Evolutionary conservation across 2,797 vertebrate genomes (phyloP), one percentile per base, ranked within the genome.

Genomic region (Poecilia gillii): DNA sequence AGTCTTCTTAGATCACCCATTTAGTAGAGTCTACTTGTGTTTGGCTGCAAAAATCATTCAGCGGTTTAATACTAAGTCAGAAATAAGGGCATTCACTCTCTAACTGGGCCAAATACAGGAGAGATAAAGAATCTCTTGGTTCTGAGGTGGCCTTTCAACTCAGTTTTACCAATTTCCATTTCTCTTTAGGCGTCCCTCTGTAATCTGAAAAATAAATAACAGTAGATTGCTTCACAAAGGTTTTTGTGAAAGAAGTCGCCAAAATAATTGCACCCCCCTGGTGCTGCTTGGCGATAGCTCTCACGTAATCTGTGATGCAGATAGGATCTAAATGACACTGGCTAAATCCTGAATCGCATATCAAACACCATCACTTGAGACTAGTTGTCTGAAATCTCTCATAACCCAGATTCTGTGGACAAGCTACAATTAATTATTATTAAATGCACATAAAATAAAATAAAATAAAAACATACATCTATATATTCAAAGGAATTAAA

Each of bases 211-310:
- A 89, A 81, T 88, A 86, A 90, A 90, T 88, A 86, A 47, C 85
- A 53, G 41, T 51, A 86, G 85, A 86, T 84, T 87, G 75, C 83
- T 75, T 77, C 84, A 84, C 59, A 78, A 85, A 76, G 47, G 77
- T 75, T 83, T 64, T 33, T 25, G 66, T 81, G 90, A 87, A 86
- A 85, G 66, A 87, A 87, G 83, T 75, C 75, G 70, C 72, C 91
- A 90, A 90, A 82, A 86, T 89, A 93, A 94, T 88, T 89, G 89
- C 89, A 88, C 90, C 91, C 92, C 86, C 86, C 92, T 94, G 90
- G 94, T 94, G 93, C 92, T 88, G 78, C 84, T 74, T 41, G 74
- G 75, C 64, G 64, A 80, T 73, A 83, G 79, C 51, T 80, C 39
- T 76, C 14, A 20, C 72, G 81, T 83, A 85, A 82, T 90, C 85